Percentiles rank a stretch among this genome's conserved stretches.
phyloP scores from a whole-genome alignment of 2,113 vertebrate genomes.

The Tinamus guttatus region DNA sequence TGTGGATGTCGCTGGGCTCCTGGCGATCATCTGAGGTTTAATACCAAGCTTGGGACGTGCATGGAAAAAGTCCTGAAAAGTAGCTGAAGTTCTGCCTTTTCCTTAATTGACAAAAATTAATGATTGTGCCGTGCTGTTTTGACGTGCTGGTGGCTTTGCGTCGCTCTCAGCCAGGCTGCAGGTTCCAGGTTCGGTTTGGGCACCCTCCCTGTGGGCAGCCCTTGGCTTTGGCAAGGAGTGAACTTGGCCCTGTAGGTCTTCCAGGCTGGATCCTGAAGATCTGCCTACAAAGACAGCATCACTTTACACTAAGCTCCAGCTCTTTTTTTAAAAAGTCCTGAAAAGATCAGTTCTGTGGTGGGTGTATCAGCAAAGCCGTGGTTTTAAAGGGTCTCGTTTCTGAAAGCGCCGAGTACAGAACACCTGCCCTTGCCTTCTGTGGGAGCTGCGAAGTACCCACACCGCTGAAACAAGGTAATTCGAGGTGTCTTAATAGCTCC shows the following conservation, averaged over 20 bases:
- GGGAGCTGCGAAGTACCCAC: background rate
- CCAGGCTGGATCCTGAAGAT: too few relatives aligned
- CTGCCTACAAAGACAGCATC: background rate
- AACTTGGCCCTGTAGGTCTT: too few relatives aligned
- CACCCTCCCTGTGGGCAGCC: background rate
- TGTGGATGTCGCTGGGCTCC: conserved; percentile 31
- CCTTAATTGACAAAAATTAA: background rate
- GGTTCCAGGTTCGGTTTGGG: background rate
- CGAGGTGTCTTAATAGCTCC: background rate
- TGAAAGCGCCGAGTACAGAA: background rate
- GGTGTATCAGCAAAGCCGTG: too few relatives aligned
- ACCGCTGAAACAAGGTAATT: background rate
- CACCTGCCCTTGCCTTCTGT: background rate
- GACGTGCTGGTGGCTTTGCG: background rate
- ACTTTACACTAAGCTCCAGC: background rate
- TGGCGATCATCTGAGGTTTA: conserved; percentile 8
- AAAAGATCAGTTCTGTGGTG: background rate
- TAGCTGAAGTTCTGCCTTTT: background rate
- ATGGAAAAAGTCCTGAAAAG: too few relatives aligned
- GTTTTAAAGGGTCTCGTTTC: background rate
- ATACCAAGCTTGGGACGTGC: background rate
- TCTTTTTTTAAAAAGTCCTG: background rate
- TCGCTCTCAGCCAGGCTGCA: background rate
- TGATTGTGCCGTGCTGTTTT: background rate
- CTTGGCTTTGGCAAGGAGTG: background rate